A percentile compares a stretch with the other conserved stretches of the same genome.
Conservation (phyloP, 2,113 vertebrate genomes). For the Rhadina sibilatrix region DNA sequence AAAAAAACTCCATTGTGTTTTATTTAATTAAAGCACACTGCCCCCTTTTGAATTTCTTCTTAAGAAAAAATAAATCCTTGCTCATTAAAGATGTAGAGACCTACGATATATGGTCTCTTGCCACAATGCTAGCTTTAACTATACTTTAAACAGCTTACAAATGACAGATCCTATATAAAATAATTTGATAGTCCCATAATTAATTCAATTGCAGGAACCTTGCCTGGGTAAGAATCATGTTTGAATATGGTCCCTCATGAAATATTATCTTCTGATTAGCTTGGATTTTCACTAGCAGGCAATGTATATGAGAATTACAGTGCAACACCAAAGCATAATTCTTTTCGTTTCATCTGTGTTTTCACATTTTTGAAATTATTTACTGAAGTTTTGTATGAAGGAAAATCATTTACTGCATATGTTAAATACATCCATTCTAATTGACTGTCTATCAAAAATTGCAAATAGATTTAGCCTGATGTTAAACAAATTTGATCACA, state of each 20-base stretch:
- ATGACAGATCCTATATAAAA: conserved; percentile 6
- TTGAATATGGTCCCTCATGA: not conserved
- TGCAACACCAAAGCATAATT: not conserved
- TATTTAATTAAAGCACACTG: conserved; percentile 46
- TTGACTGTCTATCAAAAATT: not conserved
- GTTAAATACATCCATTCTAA: not conserved
- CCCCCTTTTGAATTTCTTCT: conserved; percentile 48
- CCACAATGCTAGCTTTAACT: not conserved
- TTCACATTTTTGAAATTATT: not conserved
- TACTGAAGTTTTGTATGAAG: not conserved
- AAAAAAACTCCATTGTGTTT: not conserved
- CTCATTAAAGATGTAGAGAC: conserved; percentile 1
- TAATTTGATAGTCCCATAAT: not conserved
- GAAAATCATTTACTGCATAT: not conserved
- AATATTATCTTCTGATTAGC: not conserved
- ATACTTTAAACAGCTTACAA: conserved; percentile 15
- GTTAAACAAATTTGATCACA: rapidly evolving
- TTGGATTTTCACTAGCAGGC: not conserved
- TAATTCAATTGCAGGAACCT: not conserved
- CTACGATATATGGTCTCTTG: not conserved
- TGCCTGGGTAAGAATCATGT: not conserved
- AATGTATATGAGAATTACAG: not conserved
- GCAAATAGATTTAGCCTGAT: not conserved
- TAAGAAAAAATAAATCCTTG: conserved; percentile 42
- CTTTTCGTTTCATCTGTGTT: not conserved